Percentiles rank a stretch among this genome's conserved stretches.
Evolutionary conservation across 2,797 vertebrate species (phyloP).

Genomic region (Poeciliopsis presidionis): DNA sequence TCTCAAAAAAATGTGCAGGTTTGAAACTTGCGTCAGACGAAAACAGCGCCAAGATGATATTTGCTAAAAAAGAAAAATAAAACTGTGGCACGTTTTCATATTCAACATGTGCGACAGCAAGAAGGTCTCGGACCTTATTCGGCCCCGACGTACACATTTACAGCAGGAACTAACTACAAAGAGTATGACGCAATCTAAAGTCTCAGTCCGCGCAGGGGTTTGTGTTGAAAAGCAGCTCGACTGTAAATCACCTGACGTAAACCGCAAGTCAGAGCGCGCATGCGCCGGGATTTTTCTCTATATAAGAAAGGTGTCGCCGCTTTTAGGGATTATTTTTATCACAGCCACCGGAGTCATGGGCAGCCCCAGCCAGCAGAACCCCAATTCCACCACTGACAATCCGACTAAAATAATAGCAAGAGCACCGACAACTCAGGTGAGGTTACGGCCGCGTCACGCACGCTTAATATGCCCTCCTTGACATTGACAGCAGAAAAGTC

Average conservation of each 20-base stretch:
- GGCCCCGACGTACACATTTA: background rate
- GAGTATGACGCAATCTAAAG: background rate
- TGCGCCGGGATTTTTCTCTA: conserved; percentile 12
- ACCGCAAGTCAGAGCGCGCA: conserved; percentile 33
- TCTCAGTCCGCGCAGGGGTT: background rate
- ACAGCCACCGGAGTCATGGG: background rate
- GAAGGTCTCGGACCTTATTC: background rate
- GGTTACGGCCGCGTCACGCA: background rate
- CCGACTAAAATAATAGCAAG: conserved; percentile 1
- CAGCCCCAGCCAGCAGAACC: background rate
- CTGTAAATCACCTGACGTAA: conserved; percentile 24
- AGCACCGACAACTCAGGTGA: conserved; percentile 23
- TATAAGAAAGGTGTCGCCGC: background rate
- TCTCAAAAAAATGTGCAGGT: background rate
- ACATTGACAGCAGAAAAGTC: background rate
- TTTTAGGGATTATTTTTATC: rapidly evolving
- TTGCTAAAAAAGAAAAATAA: background rate
- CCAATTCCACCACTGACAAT: background rate
- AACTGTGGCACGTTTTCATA: background rate
- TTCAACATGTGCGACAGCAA: background rate
- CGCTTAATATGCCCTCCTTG: too few species aligned
- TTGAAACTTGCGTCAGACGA: background rate
- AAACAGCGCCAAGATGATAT: background rate
- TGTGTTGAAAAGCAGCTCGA: background rate
- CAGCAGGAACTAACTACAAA: background rate